Base-by-base conservation (phyloP, 2,888 invertebrate species). In the Parnassius apollo region DNA sequence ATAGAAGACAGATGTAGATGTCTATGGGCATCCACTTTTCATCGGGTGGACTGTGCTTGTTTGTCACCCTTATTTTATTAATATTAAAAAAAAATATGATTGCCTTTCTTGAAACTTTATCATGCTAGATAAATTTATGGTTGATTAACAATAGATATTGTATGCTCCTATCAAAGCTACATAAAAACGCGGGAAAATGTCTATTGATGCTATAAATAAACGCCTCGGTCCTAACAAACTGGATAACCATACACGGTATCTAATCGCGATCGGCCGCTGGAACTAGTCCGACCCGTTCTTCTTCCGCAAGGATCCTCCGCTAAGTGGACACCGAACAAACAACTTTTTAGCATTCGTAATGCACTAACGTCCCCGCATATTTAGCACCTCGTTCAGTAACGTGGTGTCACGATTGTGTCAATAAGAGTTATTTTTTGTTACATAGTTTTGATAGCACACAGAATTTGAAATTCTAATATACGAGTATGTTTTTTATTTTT, bases 261-360 rank as follows among this genome's bases (percentile, higher is more conserved):
- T 70, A 68, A 71, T 71, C 65, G 61, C 61, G 66, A 42, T 50
- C 62, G 59, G 44, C 13, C 12, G 22, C 54, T 46, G 57, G 65
- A 68, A 85, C 86, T 69, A 71, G 86, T 82, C 61, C 64, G 70
- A 83, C 85, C 66, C 69, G 86, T 84, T 82, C 70, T 62, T 66
- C 85, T 86, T 86, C 86, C 86, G 84, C 73, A 74, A 79, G 74
- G 81, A 78, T 80, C 73, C 68, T 65, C 61, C 69, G 65, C 76
- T 76, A 78, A 79, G 76, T 78, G 75, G 75, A 75, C 78, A 73
- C 69, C 76, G 74, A 73, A 70, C 74, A 65, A 71, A 69, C 71
- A 69, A 69, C 66, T 60, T 65, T 65, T 65, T 66, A 66, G 62
- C 64, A 57, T 67, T 63, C 52, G 63, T 64, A 62, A 57, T 62